Base-by-base conservation (phyloP, 2,888 invertebrate genomes). In the Hypsopygia costalis region DNA sequence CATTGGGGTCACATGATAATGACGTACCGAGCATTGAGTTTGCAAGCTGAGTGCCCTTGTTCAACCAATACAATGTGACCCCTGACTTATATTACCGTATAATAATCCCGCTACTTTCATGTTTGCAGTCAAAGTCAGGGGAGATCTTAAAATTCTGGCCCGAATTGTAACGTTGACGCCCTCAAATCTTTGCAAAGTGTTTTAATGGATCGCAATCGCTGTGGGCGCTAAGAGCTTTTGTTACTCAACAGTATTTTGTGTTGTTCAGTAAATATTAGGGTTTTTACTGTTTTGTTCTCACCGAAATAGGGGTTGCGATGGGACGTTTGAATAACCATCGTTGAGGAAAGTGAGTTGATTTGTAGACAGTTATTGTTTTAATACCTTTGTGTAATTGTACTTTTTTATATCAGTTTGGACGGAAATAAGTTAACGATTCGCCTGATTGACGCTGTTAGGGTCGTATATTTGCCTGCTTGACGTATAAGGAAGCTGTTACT, bases 171-270 rank as follows among this genome's bases (percentile, higher is more conserved):
- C 69, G 61, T 61, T 58, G 64, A 56, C 67, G 70, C 75, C 71
- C 80, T 81, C 72, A 61, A 82, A 80, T 75, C 73, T 70, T 62
- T 66, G 70, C 75, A 68, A 81, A 83, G 86, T 81, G 80, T 77
- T 72, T 70, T 81, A 82, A 83, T 80, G 81, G 75, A 74, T 69
- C 76, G 60, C 70, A 62, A 60, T 25, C 62, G 77, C 75, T 64
- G 59, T 55, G 64, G 68, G 76, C 72, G 71, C 73, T 70, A 76
- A 81, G 77, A 72, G 81, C 76, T 79, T 80, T 81, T 68, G 63
- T 73, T 67, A 66, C 71, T 73, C 66, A 69, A 71, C 71, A 74
- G 63, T 69, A 65, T 72, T 70, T 73, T 75, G 25, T 69, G 62
- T 70, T 76, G 75, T 79, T 80, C 67, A 69, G 68, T 72, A 75